Percentiles rank a stretch among this genome's conserved stretches.
Conservation (phyloP, 2,888 invertebrate species). For the Aspidapion aeneum region DNA sequence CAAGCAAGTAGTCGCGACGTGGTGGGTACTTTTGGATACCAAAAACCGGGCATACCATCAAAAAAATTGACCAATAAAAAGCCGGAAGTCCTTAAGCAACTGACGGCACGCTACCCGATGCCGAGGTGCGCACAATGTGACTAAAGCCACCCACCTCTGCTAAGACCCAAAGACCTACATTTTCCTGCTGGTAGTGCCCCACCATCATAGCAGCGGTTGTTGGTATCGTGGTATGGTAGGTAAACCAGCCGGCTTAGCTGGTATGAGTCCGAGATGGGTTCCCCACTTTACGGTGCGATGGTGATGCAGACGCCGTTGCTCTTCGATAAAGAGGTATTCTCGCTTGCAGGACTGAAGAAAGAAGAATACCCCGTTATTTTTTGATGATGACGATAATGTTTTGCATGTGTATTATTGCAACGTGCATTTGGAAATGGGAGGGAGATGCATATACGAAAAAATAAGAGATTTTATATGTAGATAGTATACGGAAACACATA, state of each 20-base stretch:
- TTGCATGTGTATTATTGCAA: too few relatives aligned
- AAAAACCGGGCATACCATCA: not conserved
- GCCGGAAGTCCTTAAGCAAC: constrained; percentile 40
- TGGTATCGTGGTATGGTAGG: not conserved
- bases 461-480: too few relatives aligned
- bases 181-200: constrained; percentile 33
- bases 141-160: constrained; percentile 46
- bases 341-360: not conserved
- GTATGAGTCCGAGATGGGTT: constrained; percentile 10
- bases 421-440: too few relatives aligned
- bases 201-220: constrained; percentile 28
- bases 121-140: constrained; percentile 42
- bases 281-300: constrained; percentile 22
- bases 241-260: constrained; percentile 20
- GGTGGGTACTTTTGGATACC: too few relatives aligned
- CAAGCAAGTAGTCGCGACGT: too few relatives aligned
- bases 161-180: constrained; percentile 47
- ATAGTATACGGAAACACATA: too few relatives aligned
- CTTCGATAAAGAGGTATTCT: not conserved
- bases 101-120: constrained; percentile 38
- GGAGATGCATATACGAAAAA: too few relatives aligned
- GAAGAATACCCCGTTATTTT: not conserved
- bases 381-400: not conserved
- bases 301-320: constrained; percentile 3
- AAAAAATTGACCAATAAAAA: not conserved